Percentiles rank a stretch among this genome's conserved stretches.
Conservation (phyloP, 2,797 vertebrate genomes). For the Myripristis murdjan region DNA sequence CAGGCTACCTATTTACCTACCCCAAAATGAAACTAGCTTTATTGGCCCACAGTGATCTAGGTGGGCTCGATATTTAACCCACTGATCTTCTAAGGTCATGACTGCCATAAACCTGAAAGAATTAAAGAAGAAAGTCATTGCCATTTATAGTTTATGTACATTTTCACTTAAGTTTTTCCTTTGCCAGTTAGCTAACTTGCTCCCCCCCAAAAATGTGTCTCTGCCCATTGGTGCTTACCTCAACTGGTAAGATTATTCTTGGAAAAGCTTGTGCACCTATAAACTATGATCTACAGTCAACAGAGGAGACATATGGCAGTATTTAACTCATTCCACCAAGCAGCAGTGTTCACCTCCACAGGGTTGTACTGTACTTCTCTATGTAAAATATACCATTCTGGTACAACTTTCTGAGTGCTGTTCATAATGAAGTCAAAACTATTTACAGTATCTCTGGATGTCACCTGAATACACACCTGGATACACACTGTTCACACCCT, state of each 20-base stretch:
- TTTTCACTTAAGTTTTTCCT: too few species aligned
- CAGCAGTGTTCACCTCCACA: background rate
- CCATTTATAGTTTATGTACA: too few species aligned
- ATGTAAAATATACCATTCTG: background rate
- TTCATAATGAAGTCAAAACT: background rate
- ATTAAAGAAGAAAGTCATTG: background rate
- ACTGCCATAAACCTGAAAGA: background rate
- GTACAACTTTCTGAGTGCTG: background rate
- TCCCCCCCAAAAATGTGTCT: background rate
- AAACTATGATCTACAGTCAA: too few species aligned
- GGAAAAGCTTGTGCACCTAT: too few species aligned
- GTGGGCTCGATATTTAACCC: too few species aligned
- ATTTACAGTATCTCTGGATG: background rate
- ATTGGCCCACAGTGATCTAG: background rate
- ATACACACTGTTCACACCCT: background rate
- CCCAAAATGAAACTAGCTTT: too few species aligned
- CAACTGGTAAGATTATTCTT: too few species aligned
- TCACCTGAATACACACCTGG: background rate
- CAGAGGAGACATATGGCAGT: too few species aligned
- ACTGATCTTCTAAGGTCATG: too few species aligned
- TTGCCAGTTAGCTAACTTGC: too few species aligned
- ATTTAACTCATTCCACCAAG: background rate
- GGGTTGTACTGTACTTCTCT: too few species aligned
- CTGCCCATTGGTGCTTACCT: too few species aligned
- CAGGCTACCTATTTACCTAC: constrained; percentile 20